Conservation (phyloP, 2,797 vertebrate genomes). For the Phoxinus dragarum region DNA sequence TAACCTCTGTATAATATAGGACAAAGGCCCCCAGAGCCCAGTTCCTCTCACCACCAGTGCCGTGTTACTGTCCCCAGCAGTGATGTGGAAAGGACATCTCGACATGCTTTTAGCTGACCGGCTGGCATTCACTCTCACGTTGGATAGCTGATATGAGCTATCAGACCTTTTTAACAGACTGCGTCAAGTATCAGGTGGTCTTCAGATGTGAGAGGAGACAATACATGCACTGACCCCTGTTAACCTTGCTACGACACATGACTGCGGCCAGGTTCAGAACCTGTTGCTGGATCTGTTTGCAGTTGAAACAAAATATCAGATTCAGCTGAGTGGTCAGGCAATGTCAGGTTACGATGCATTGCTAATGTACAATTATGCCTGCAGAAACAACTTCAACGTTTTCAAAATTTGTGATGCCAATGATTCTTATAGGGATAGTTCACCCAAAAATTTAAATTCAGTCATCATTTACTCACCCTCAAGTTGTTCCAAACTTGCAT, state of each 20-base stretch:
- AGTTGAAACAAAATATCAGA: conserved; percentile 54
- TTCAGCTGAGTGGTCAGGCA: conserved; percentile 17
- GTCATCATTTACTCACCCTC: no score
- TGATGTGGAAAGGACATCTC: conserved; percentile 63
- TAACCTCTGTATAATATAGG: conserved; percentile 13
- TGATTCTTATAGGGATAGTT: no score
- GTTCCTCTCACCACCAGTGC: conserved; percentile 20
- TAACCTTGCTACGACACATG: conserved; percentile 36
- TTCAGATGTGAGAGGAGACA: conserved; percentile 63
- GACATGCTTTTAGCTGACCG: conserved; percentile 55
- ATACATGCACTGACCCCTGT: conserved; percentile 40
- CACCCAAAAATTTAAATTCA: no score
- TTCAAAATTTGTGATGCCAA: background rate
- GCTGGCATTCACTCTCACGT: conserved; percentile 43
- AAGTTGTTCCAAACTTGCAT: no score
- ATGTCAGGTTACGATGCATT: conserved; percentile 21
- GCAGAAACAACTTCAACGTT: background rate
- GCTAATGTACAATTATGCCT: conserved; percentile 1
- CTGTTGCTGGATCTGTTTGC: conserved; percentile 63
- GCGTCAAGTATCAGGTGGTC: conserved; percentile 68
- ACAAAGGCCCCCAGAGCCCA: conserved; percentile 13
- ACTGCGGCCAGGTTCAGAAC: conserved; percentile 33
- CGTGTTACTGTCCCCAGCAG: conserved; percentile 36
- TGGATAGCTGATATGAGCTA: conserved; percentile 62
- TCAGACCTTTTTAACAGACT: conserved; percentile 56